Conservation (phyloP, 2,113 vertebrate species). For the Macrotis lagotis region DNA sequence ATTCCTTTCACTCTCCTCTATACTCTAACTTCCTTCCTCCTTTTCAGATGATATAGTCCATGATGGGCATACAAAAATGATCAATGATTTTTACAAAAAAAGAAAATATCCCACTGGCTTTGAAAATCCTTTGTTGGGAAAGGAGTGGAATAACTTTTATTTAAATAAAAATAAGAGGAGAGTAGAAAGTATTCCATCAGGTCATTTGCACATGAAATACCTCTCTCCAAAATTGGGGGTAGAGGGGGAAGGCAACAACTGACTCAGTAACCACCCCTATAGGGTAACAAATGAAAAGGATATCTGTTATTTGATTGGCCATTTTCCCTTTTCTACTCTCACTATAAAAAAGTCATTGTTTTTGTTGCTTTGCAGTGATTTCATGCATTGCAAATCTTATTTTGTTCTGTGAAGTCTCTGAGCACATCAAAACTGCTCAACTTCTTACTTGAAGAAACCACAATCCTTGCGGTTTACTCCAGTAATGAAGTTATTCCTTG, state of each 20-base stretch:
- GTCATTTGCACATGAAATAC: neutral
- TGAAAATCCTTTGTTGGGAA: neutral
- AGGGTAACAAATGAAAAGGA: conserved; percentile 18
- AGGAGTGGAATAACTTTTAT: neutral
- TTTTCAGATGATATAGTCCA: neutral
- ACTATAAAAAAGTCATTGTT: neutral
- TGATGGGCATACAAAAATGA: neutral
- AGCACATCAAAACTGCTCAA: neutral
- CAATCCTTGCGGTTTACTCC: neutral
- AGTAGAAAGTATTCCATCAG: neutral
- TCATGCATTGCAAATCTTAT: neutral
- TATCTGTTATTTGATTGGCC: neutral
- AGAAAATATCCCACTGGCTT: neutral
- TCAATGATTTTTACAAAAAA: conserved; percentile 17
- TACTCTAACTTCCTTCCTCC: neutral
- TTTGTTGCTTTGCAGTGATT: neutral
- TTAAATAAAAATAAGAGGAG: neutral
- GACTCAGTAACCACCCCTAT: neutral
- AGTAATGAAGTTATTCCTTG: conserved; percentile 7
- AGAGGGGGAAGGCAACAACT: neutral
- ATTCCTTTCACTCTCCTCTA: neutral
- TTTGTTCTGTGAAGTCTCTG: neutral
- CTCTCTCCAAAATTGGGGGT: neutral
- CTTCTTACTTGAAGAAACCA: neutral
- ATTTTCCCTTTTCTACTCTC: neutral